Evolutionary conservation across 2,888 invertebrate species (phyloP).

Genomic region (Himalopsyche japonica): DNA sequence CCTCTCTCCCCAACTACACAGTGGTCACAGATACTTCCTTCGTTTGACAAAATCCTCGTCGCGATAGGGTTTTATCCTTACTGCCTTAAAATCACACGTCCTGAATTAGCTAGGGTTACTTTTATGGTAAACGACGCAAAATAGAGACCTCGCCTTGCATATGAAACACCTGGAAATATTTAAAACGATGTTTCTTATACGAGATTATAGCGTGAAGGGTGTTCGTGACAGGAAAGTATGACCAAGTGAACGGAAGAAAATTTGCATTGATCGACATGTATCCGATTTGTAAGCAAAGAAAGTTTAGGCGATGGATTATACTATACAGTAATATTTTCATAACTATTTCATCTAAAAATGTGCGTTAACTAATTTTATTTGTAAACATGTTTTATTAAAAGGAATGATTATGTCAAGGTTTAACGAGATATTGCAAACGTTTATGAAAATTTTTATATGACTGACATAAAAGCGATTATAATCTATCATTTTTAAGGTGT

Average conservation of each 20-base stretch:
- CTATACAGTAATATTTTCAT: too few relatives aligned
- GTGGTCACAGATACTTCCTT: neutral
- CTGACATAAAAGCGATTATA: too few relatives aligned
- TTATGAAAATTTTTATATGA: too few relatives aligned
- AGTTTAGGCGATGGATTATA: too few relatives aligned
- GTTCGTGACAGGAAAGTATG: neutral
- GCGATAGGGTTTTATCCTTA: slow-evolving; percentile 15
- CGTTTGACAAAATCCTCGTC: slow-evolving; percentile 1
- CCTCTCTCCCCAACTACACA: neutral
- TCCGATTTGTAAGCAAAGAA: neutral
- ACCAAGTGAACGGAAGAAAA: neutral
- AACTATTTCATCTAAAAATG: too few relatives aligned
- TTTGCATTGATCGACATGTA: neutral
- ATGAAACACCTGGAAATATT: neutral
- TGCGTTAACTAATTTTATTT: too few relatives aligned
- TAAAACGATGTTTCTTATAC: neutral
- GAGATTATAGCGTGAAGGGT: neutral
- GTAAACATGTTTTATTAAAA: too few relatives aligned
- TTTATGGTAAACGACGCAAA: neutral
- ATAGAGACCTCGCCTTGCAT: neutral
- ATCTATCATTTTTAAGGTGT: too few relatives aligned
- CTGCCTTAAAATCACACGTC: slow-evolving; percentile 25
- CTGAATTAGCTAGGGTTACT: slow-evolving; percentile 5
- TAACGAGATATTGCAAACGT: too few relatives aligned
- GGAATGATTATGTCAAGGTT: too few relatives aligned